Base-by-base conservation (phyloP, 1,140 invertebrate genomes). In the Odontomachus brunneus region DNA sequence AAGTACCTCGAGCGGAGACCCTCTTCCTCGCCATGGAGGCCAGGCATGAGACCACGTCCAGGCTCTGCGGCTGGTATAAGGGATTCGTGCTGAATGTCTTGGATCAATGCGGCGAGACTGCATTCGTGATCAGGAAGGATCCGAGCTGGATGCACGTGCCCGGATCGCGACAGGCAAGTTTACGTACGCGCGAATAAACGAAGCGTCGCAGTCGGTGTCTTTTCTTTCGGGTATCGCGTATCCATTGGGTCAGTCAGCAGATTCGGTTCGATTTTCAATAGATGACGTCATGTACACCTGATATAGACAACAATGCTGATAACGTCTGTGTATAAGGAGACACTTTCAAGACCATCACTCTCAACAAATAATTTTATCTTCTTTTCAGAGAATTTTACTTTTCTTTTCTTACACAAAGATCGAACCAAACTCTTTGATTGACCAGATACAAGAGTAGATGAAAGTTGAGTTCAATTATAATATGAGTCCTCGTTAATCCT, bases 21-120 rank as follows among this genome's bases (percentile, higher is more conserved):
- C 33, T 92, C 38, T 93, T 93, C 49, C 71, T 93, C 3, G 92
- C 90, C 2, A 87, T 84, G 44, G 90, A 91, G 69, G 44, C 66
- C 14, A 84, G 67, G 9, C 1, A n/a, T 2, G 83, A 82, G 17
- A 72, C 22, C 14, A 2, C 38, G 44, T 29, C 66, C 1, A 49
- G 22, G 1, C 5, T 19, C 17, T 72, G 22, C 66, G 82, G 26
- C 33, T 82, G 66, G 49, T 85, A 53, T 12, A 74, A 33, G n/a
- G 67, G 89, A 24, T 85, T 91, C 1, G 65, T 67, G 15, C 81
- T 93, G 1, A 90, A 89, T 55, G 24, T 92, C 0, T 49, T 89
- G 60, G 90, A 93, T 63, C 88, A 87, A 14, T 85, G 87, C 2
- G 92, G 92, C 17, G 82, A 91, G 33, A 89, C 76, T 0, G 89